Evolutionary conservation across 2,888 invertebrate genomes (phyloP).

Genomic region (Acronicta alni): DNA sequence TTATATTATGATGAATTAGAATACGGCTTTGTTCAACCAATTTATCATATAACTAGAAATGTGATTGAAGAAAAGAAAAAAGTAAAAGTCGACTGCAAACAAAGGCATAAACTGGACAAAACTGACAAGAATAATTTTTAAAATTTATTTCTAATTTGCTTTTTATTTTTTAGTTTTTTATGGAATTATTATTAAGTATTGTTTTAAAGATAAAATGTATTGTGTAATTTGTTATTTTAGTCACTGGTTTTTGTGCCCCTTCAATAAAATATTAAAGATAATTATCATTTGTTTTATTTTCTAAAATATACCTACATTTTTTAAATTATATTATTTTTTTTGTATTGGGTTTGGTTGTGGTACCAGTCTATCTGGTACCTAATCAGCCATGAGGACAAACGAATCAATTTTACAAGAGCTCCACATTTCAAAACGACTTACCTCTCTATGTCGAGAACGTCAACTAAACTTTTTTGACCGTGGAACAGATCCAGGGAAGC

Average conservation of each 20-base stretch:
- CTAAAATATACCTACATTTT: too few species aligned
- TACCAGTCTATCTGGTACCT: too few species aligned
- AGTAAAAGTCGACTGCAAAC: constrained; percentile 76
- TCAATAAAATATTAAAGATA: not conserved
- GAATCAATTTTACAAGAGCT: too few species aligned
- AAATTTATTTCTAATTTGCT: constrained; percentile 12
- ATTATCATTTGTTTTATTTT: not conserved
- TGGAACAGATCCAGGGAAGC: too few species aligned
- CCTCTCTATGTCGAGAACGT: too few species aligned
- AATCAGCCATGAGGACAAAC: too few species aligned
- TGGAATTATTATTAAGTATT: not conserved
- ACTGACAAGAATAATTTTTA: constrained; percentile 68
- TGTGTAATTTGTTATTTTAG: constrained; percentile 7
- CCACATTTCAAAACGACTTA: too few species aligned
- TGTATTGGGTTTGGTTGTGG: too few species aligned
- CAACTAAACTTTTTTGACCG: too few species aligned
- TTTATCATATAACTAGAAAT: constrained; percentile 79
- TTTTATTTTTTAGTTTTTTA: constrained; percentile 6
- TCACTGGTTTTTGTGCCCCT: not conserved
- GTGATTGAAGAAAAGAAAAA: constrained; percentile 61
- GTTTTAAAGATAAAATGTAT: constrained; percentile 7
- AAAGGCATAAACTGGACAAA: constrained; percentile 75
- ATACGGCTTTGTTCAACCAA: constrained; percentile 78
- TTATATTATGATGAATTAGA: constrained; percentile 88
- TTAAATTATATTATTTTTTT: too few species aligned